Conservation (phyloP, 2,888 invertebrate species). For the Chaitophorus viminalis region DNA sequence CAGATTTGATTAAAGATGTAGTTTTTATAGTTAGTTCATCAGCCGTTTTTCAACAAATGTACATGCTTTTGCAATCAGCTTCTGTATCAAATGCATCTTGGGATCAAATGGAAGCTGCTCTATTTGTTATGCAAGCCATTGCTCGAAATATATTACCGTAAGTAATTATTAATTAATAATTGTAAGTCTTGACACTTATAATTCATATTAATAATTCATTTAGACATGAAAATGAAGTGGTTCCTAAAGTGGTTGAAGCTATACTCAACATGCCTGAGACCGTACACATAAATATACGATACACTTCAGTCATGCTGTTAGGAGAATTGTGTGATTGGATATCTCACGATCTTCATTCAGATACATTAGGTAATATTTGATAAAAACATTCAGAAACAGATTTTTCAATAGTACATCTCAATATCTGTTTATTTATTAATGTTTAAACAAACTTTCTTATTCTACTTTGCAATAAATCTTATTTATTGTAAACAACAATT, state of each 20-base stretch:
- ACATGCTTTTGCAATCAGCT: constrained; percentile 75
- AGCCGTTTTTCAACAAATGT: constrained; percentile 92
- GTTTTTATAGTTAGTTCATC: constrained; percentile 95
- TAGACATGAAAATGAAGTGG: constrained; percentile 89
- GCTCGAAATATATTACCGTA: constrained; percentile 95
- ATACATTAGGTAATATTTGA: constrained; percentile 73
- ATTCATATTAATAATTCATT: background rate
- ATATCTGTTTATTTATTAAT: background rate
- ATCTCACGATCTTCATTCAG: constrained; percentile 77
- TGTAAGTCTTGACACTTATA: background rate
- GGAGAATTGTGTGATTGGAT: constrained; percentile 97
- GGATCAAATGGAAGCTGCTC: constrained; percentile 92
- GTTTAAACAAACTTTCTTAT: background rate
- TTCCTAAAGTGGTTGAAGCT: constrained; percentile 92
- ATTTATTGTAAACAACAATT: background rate
- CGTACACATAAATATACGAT: constrained; percentile 86
- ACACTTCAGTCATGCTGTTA: constrained; percentile 86
- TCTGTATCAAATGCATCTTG: constrained; percentile 78
- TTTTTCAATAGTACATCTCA: background rate
- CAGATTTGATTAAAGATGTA: constrained; percentile 94
- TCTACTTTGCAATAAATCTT: background rate
- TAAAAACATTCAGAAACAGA: background rate
- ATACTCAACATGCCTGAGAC: constrained; percentile 84
- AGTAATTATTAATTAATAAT: constrained; percentile 68
- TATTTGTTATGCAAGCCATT: constrained; percentile 94